Base-by-base conservation (phyloP, 2,113 vertebrate genomes). In the Electrona antarctica region DNA sequence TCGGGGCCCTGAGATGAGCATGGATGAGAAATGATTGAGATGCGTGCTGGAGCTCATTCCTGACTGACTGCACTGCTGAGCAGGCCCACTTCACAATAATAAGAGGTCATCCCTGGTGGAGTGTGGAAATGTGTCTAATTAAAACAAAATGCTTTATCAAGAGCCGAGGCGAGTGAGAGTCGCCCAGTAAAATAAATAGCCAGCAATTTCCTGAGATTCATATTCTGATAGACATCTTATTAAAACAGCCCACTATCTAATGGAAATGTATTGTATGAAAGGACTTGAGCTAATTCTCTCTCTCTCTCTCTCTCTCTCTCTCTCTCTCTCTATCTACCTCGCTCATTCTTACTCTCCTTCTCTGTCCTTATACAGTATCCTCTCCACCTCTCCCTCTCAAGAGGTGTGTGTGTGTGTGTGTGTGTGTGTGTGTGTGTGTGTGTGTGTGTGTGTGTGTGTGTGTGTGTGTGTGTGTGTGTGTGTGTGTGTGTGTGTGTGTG, bases 41-140 rank as follows among this genome's bases (percentile, higher is more conserved):
- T 84, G 83, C 85, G 50, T 8, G 54, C 73, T 72, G 60, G 77
- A 76, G 77, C 82, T 73, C 54, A 81, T 85, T 87, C 80, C 80
- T 56, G 78, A 66, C 71, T 63, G 80, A 83, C 78, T 72, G 81
- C 83, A 67, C 58, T 3, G 64, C 84, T 84, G 64, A 84, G 77
- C 81, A 71, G 77, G 64, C 81, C 83, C 79, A 87, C 87, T 82
- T 83, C 71, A 84, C 64, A 81, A 75, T 85, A 86, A 87, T 78
- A 85, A 85, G 88, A 87, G 89, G 86, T 87, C 90, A 89, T 86
- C 80, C 83, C 68, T 73, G 80, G 62, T 85, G 88, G 83, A 90
- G 85, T 86, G 91, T 88, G 87, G 85, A 92, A 91, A 91, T 88
- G 80, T 74, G 77, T 85, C 87, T 93, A 91, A 93, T 93, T 94